phyloP scores from a whole-genome alignment of 2,888 invertebrate genomes.

The Nomada fabriciana region DNA sequence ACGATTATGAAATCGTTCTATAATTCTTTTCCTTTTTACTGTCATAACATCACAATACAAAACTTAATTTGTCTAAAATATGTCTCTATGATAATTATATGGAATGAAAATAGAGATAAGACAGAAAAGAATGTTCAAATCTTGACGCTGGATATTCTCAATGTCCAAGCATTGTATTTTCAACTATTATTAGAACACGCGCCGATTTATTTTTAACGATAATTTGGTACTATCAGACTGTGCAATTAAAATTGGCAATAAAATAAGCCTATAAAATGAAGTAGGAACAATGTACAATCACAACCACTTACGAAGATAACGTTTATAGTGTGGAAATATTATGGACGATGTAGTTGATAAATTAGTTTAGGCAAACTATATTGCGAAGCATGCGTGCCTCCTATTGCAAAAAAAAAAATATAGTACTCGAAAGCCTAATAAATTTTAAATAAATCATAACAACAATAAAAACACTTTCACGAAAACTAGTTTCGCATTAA shows the following conservation, averaged over 20 bases:
- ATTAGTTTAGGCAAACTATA: neutral
- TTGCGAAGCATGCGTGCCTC: neutral
- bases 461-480: neutral
- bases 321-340: neutral
- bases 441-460: slow-evolving; percentile 17
- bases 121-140: too few species aligned
- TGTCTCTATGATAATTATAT: neutral
- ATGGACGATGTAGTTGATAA: neutral
- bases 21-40: too few species aligned
- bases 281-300: slow-evolving; percentile 4
- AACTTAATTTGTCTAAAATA: too few species aligned
- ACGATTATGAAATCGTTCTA: too few species aligned
- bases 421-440: slow-evolving; percentile 32
- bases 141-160: too few species aligned
- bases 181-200: neutral
- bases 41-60: too few species aligned
- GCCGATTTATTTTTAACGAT: neutral
- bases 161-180: neutral
- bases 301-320: neutral
- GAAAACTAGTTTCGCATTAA: neutral
- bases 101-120: neutral
- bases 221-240: neutral
- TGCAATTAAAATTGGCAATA: neutral
- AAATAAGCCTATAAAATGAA: neutral
- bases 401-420: slow-evolving; percentile 10